Base-by-base conservation (phyloP, 2,113 vertebrate genomes). In the Pagrus major region DNA sequence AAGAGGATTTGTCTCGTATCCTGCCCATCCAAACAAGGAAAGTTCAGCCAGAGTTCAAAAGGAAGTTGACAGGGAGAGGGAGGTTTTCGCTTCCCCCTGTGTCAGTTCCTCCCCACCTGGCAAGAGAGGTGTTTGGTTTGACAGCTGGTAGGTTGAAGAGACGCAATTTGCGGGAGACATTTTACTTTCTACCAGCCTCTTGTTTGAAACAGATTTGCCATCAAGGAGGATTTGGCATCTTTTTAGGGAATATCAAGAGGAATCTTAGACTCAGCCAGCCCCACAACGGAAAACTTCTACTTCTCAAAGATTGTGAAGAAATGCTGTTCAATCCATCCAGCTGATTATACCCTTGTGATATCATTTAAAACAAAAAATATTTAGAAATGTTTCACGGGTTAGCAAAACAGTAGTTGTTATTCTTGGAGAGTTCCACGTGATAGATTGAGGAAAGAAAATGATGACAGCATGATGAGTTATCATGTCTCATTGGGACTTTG, bases 31-130 rank as follows among this genome's bases (percentile, higher is more conserved):
- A 87, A 91, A 83, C 75, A 85, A 66, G 41, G 33, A 31, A 64
- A 88, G 89, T 91, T 93, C 89, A 92, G 61, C 77, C 77, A 83
- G 76, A 88, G 93, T 92, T 93, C 87, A 89, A 73, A 76, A 49
- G 61, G 72, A 86, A 88, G 86, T 83, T 81, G 66, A 80, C 58
- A 72, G 56, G 12, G 42, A 88, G 67, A 87, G 54, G 6, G 11
- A 66, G n/a, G 65, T 58, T 84, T 76, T 39, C 8, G 3, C 51
- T 68, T 52, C 47, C 65, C 51, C 35, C 12, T 20, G 23, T 85
- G 88, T 86, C 78, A 87, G 81, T 81, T 52, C 52, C 74, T 86
- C 56, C 60, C 56, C 71, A 71, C 76, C 66, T 68, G 76, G 76
- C 44, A 78, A 63, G 69, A 71, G 66, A 78, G 66, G 64, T 16